Percentiles rank a stretch among this genome's conserved stretches.
Conservation (phyloP, 2,888 invertebrate genomes). For the Sphecodes monilicornis region DNA sequence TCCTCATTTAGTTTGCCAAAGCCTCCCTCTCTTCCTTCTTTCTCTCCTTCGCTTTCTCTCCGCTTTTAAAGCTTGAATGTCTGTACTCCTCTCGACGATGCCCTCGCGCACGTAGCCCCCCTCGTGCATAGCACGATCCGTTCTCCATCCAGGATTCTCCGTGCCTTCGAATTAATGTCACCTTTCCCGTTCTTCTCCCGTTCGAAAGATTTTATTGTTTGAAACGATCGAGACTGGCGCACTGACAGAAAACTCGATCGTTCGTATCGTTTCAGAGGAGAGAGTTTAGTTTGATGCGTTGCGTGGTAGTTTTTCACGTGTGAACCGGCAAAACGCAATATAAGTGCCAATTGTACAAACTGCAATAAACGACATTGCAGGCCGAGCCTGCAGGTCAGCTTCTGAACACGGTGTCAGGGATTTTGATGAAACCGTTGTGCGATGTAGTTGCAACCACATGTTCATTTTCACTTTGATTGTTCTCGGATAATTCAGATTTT, state of each 20-base stretch:
- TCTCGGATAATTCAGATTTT: not conserved
- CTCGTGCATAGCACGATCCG: not conserved
- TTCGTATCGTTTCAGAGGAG: not conserved
- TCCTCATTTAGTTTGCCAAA: conserved; percentile 77
- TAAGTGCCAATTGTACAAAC: not conserved
- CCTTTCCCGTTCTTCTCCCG: conserved; percentile 13
- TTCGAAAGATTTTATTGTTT: conserved; percentile 7
- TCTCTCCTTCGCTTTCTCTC: not conserved
- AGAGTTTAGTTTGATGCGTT: not conserved
- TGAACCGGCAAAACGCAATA: not conserved
- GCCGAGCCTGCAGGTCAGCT: not conserved
- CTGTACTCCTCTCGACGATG: conserved; percentile 31
- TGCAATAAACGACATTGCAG: not conserved
- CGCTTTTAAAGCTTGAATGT: conserved; percentile 60
- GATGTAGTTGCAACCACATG: not conserved
- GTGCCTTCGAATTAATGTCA: conserved; percentile 40
- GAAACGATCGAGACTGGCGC: not conserved
- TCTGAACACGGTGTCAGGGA: not conserved
- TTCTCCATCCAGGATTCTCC: not conserved
- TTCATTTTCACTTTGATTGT: not conserved
- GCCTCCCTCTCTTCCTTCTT: conserved; percentile 35
- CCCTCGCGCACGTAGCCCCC: conserved; percentile 25
- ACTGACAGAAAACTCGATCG: not conserved
- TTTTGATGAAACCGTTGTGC: not conserved
- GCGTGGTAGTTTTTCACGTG: not conserved